Evolutionary conservation across 2,113 vertebrate species (phyloP), one percentile per base, ranked within the genome.

Genomic region (Donacobius atricapilla): DNA sequence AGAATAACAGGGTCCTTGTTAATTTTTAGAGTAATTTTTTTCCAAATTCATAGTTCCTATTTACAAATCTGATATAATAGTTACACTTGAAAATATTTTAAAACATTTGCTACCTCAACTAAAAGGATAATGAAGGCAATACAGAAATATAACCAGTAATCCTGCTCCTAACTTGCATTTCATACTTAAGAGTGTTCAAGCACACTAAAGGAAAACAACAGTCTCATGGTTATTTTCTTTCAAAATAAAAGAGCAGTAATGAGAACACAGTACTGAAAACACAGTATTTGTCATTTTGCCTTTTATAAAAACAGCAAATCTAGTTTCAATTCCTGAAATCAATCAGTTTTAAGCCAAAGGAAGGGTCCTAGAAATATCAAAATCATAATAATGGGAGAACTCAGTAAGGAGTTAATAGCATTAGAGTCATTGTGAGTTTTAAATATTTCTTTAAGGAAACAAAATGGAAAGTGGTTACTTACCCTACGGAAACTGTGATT

Each of bases 401-500:
- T 20, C 30, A 42, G 69, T 27, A 45, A 65, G 31, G 51, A 83
- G 58, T 92, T 69, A 81, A 51, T 15, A 27, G 39, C 9, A 86
- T 58, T 69, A 89, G 23, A 54, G 42, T 50, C 47, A 89, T 44
- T 1, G 2, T 37, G 37, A 33, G n/a, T 28, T 94, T 92, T 12
- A 89, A 78, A 21, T 63, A 73, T 31, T 90, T 93, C 24, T 93
- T 90, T 54, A 86, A 53, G n/a, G 47, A 93, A 94, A 91, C 64
- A 87, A 93, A 95, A 94, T 4, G 22, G 90, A 90, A 96, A 95
- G 68, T 0, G 0, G 70, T 94, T 96, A 95, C 95, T 97, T 97
- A 97, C 96, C 95, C 87, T 96, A 78, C 0, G 30, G 82, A 64
- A 89, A 93, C 30, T 44, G 76, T 25, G 82, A 93, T 68, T 89